Evolutionary conservation across 2,888 invertebrate genomes (phyloP).

Genomic region (Protonemura montana): DNA sequence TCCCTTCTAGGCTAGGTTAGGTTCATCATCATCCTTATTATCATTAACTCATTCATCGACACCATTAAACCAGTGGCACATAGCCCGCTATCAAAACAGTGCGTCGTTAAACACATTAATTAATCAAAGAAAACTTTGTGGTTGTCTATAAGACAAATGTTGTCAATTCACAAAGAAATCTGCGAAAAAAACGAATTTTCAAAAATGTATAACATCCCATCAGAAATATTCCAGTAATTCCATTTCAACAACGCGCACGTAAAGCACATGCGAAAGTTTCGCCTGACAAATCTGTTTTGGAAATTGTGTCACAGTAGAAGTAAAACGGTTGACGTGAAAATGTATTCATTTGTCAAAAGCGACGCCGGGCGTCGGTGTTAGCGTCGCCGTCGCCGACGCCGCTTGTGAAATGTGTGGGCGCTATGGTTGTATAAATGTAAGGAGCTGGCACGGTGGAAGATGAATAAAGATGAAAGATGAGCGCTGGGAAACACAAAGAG

Average conservation of each 20-base stretch:
- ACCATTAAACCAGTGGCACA: no score
- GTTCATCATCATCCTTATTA: no score
- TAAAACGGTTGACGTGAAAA: conserved; percentile 38
- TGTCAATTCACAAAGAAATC: background rate
- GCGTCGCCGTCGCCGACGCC: background rate
- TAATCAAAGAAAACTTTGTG: no score
- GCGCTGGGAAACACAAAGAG: background rate
- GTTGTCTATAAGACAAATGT: background rate
- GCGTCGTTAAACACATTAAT: no score
- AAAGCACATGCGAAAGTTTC: conserved; percentile 16
- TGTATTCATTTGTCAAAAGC: conserved; percentile 42
- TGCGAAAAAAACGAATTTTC: background rate
- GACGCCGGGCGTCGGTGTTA: background rate
- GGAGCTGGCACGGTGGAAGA: background rate
- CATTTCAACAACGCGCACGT: background rate
- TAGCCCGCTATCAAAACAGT: no score
- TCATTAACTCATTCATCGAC: no score
- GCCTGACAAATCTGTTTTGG: conserved; percentile 41
- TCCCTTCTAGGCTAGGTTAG: no score
- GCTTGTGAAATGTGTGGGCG: background rate
- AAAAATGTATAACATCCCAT: background rate
- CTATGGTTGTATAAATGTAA: background rate
- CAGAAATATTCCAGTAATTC: conserved; percentile 17
- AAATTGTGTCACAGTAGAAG: conserved; percentile 34
- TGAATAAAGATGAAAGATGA: conserved; percentile 22